These are phyloP conservation scores for Odocoileus virginianus DNA, from an alignment of 2,113 vertebrate species.

Conservation along the genomic window DNA sequence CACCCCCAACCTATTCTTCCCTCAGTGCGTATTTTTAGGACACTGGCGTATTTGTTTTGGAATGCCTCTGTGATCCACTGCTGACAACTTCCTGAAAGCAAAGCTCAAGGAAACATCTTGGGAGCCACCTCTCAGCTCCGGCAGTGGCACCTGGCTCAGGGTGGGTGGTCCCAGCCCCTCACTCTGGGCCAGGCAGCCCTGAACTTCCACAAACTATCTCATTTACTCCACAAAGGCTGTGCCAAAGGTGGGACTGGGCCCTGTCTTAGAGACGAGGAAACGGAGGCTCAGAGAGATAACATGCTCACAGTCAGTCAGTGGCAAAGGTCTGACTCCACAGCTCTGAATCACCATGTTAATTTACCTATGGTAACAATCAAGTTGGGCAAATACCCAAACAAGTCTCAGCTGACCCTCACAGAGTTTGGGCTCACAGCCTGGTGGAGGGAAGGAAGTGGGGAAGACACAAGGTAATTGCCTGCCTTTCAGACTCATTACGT, in stretches of 20 bases:
- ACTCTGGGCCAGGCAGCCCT: background rate
- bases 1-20: too few species aligned
- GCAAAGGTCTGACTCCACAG: background rate
- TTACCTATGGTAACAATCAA: background rate
- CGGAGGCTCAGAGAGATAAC: background rate
- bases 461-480: background rate
- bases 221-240: too few species aligned
- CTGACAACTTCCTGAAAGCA: background rate
- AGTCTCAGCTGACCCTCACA: background rate
- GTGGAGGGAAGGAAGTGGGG: background rate
- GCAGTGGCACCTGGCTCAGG: background rate
- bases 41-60: background rate
- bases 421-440: background rate
- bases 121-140: background rate
- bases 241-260: background rate
- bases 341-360: background rate
- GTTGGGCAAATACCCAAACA: background rate
- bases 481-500: background rate
- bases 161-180: background rate
- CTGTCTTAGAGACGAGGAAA: background rate
- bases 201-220: rapidly evolving
- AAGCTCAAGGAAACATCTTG: background rate
- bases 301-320: background rate
- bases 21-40: background rate
- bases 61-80: background rate